Base-by-base conservation (phyloP, 2,113 vertebrate species). In the Tympanuchus pallidicinctus region DNA sequence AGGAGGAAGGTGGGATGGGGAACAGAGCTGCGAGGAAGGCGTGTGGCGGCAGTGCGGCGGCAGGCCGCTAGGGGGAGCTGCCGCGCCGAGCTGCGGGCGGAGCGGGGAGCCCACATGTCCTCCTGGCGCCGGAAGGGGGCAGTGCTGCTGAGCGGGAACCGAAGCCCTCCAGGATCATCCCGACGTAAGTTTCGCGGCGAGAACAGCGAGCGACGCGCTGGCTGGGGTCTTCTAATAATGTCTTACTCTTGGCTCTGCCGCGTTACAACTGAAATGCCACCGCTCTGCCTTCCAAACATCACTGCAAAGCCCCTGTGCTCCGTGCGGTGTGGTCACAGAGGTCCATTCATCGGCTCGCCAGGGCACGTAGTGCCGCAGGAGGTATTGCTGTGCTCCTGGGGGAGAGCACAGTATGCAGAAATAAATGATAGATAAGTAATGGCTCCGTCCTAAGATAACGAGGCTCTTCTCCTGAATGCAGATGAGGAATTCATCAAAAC, bases 381-480 rank as follows among this genome's bases (percentile, higher is more conserved):
- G 82, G 17, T 47, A 19, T 30, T 56, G 52, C 4, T 36, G 66
- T 40, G 50, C 50, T 94, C 45, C 34, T 30, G 34, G n/a, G 38
- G 11, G 16, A 91, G 27, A 83, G 40, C 45, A 43, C 75, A 88
- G 86, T 45, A 56, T 3, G 72, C 57, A 86, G 80, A 93, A 96
- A 72, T 43, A 90, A 90, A 40, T 22, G 40, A 40, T 72, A 84
- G 60, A 40, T 42, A 94, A 93, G 81, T 67, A 91, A 91, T 82
- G 27, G 9, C 47, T 83, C 73, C 48, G 7, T 86, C 57, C 65
- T 74, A 78, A 93, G 83, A 24, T 88, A 97, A 92, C 30, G 66
- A 88, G 61, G n/a, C 36, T 73, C 70, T 77, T 91, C 92, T 95
- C 66, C 36, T 21, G 76, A 93, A 86, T 59, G 82, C 21, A 76